These are phyloP conservation scores for Danio albolineatus DNA, from an alignment of 2,797 vertebrate species.

Conservation along the genomic window DNA sequence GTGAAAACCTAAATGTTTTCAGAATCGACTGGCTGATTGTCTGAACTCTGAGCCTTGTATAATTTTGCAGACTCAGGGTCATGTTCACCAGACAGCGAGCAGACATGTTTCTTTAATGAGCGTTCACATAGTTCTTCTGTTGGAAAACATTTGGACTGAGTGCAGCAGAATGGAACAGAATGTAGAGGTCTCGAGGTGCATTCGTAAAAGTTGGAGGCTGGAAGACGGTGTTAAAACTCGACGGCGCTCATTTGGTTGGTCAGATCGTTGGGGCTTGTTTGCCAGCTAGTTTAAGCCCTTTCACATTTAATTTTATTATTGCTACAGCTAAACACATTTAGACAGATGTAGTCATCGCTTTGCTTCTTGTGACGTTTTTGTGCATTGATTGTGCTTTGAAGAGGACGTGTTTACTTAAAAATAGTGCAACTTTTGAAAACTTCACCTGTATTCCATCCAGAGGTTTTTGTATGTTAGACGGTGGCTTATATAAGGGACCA, in stretches of 20 bases:
- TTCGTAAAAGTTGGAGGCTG: neutral
- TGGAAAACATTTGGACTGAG: neutral
- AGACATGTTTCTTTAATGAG: constrained; percentile 6
- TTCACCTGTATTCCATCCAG: neutral
- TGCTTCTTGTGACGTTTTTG: neutral
- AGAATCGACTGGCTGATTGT: neutral
- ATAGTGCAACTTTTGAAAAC: neutral
- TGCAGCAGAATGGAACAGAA: neutral
- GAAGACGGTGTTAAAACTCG: neutral
- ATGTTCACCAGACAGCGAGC: neutral
- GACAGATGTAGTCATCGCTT: neutral
- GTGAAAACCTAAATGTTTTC: neutral
- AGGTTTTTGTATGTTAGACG: neutral
- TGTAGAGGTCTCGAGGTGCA: neutral
- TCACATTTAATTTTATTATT: neutral
- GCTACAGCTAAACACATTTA: neutral
- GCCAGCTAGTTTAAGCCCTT: neutral
- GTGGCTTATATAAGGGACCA: neutral
- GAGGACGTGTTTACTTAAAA: neutral
- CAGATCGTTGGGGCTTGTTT: neutral
- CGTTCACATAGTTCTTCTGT: neutral
- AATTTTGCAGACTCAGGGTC: neutral
- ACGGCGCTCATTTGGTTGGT: neutral
- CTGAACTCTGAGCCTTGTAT: neutral
- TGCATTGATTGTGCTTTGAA: neutral